phyloP scores from a whole-genome alignment of 1,140 invertebrate species.

The Macrobrachium nipponense region DNA sequence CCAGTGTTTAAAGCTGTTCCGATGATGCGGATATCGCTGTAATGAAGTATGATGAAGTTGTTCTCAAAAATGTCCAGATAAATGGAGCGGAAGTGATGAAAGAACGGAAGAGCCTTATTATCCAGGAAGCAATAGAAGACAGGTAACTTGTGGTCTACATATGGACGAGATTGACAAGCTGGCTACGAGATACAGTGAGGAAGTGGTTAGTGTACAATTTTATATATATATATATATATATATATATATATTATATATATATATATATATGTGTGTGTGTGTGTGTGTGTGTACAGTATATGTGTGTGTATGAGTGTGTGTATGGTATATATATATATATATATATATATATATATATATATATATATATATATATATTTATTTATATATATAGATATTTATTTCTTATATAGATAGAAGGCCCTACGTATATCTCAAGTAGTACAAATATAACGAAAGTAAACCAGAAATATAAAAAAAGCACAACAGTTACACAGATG shows the following conservation, averaged over 20 bases:
- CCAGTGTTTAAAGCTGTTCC: too few relatives aligned
- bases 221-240: background rate
- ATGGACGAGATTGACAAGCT: too few relatives aligned
- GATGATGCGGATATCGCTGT: too few relatives aligned
- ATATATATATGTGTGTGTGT: constrained; percentile 1
- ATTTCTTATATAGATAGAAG: background rate
- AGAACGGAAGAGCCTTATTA: too few relatives aligned
- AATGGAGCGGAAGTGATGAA: too few relatives aligned
- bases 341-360: background rate
- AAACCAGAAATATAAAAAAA: background rate
- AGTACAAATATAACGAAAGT: background rate
- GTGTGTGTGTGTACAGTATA: background rate
- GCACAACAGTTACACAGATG: background rate
- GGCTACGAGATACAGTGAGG: too few relatives aligned
- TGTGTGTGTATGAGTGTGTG: background rate
- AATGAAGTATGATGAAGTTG: too few relatives aligned
- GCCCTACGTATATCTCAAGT: background rate
- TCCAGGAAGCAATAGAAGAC: too few relatives aligned
- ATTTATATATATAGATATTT: background rate
- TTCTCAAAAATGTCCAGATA: too few relatives aligned
- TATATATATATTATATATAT: constrained; percentile 13
- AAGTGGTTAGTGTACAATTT: too few relatives aligned
- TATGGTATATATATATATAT: background rate
- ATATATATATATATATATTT: background rate
- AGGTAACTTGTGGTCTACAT: too few relatives aligned